Evolutionary conservation across 2,797 vertebrate species (phyloP).

Genomic region (Amniataba percoides): DNA sequence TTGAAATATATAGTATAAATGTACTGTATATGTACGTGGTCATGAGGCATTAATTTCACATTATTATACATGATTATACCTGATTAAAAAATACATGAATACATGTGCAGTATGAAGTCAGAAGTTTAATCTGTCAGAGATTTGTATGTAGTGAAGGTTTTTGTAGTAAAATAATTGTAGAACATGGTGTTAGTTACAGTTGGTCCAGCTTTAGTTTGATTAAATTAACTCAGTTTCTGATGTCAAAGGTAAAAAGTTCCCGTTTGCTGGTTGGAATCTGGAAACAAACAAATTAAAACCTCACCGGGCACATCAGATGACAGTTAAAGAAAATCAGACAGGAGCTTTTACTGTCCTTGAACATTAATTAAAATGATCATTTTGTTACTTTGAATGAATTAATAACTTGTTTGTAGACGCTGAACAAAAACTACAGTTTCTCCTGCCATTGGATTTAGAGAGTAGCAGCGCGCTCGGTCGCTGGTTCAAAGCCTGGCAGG

Average conservation of each 20-base stretch:
- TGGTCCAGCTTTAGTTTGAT: not conserved
- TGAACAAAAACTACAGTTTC: not conserved
- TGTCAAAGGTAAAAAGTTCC: constrained; percentile 76
- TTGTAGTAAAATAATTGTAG: not conserved
- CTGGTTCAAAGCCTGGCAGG: constrained; percentile 89
- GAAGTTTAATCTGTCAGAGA: not conserved
- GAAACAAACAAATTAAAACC: not conserved
- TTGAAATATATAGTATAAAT: not conserved
- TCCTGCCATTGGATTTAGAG: not conserved
- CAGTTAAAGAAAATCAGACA: no score
- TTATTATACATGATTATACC: no score
- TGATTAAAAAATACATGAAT: not conserved
- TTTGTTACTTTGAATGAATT: not conserved
- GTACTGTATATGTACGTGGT: not conserved
- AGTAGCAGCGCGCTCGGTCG: constrained; percentile 87
- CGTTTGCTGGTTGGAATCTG: constrained; percentile 74
- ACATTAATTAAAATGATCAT: not conserved
- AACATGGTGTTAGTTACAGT: not conserved
- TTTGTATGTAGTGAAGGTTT: not conserved
- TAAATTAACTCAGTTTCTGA: constrained; percentile 43
- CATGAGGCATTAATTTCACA: not conserved
- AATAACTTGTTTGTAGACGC: not conserved
- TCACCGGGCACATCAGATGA: no score
- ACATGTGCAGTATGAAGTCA: not conserved
- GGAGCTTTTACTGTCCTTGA: no score